Evolutionary conservation across 1,140 invertebrate genomes (phyloP), one percentile per base, ranked within the genome.

Genomic region (Olivierus martensii): DNA sequence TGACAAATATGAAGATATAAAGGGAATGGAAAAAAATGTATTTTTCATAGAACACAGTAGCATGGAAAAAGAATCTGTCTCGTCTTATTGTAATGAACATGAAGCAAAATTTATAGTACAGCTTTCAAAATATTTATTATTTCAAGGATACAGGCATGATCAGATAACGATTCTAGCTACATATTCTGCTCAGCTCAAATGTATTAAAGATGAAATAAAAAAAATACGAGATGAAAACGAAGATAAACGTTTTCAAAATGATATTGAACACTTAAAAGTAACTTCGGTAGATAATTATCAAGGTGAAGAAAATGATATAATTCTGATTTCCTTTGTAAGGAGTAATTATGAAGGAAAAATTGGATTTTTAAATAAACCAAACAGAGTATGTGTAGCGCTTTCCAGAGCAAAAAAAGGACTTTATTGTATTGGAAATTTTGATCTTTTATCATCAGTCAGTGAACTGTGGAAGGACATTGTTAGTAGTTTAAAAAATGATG

Each of bases 221-320:
- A 44, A 51, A 9, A 55, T 58, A 17, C 51, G 50, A 11, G 65
- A 14, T 7, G 17, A 14, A 46, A 6, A 11, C 11, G 39, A 28
- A 28, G 28, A 28, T 6, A 17, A 39, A 12, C 38, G 17, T 22
- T 4, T 2, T 22, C 4, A 43, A 17, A 7, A 46, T 15, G 0
- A 46, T 12, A 4, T 15, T n/a, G 6, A 46, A 46, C 3, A 22
- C 12, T 17, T 55, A 9, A 17, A 61, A 48, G 74, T 87, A 15
- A 75, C 76, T 37, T 75, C 78, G 4, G 77, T 90, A 2, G 87
- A 91, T 65, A 87, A 84, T 65, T 89, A 77, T 63, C 84, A 89
- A 73, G 86, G 87, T 1, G 81, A 89, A 65, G 87, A 92, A 68
- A 83, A 79, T 35, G 79, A 86, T 58, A 86, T 91, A 28, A 81